These are phyloP conservation scores for Netta rufina DNA, from an alignment of 2,797 vertebrate genomes.

Conservation along the genomic window DNA sequence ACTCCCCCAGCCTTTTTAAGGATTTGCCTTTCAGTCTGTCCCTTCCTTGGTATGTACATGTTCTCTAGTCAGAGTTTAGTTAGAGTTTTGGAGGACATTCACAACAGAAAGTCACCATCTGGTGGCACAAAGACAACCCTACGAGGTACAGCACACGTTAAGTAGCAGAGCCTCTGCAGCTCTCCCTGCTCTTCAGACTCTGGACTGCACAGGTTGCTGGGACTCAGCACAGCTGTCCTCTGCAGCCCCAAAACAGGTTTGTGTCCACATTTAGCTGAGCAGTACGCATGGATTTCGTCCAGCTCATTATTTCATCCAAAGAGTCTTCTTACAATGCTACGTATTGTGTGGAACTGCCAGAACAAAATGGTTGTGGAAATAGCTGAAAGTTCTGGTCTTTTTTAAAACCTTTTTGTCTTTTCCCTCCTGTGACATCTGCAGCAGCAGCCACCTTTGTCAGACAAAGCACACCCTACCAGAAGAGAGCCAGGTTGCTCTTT, in stretches of 20 bases:
- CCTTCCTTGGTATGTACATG: rapidly evolving
- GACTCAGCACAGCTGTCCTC: neutral
- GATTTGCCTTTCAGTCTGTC: neutral
- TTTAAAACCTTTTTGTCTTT: neutral
- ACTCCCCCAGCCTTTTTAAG: neutral
- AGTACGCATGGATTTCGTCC: rapidly evolving
- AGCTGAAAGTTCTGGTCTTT: neutral
- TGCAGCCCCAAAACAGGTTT: neutral
- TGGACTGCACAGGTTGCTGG: neutral
- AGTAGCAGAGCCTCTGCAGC: neutral
- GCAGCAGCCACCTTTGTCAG: neutral
- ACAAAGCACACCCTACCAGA: neutral
- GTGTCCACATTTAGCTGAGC: neutral
- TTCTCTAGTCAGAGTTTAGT: neutral
- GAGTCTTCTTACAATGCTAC: neutral
- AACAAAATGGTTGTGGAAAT: neutral
- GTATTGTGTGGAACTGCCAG: neutral
- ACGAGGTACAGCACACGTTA: neutral
- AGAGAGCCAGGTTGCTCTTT: neutral
- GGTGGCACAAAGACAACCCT: neutral
- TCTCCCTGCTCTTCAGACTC: neutral
- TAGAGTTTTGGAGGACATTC: neutral
- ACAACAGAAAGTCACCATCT: neutral
- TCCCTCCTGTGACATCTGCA: neutral
- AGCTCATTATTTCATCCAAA: neutral